A percentile compares a stretch with the other conserved stretches of the same genome.
Evolutionary conservation across 2,113 vertebrate genomes (phyloP).

Genomic region (Leptosomus discolor): DNA sequence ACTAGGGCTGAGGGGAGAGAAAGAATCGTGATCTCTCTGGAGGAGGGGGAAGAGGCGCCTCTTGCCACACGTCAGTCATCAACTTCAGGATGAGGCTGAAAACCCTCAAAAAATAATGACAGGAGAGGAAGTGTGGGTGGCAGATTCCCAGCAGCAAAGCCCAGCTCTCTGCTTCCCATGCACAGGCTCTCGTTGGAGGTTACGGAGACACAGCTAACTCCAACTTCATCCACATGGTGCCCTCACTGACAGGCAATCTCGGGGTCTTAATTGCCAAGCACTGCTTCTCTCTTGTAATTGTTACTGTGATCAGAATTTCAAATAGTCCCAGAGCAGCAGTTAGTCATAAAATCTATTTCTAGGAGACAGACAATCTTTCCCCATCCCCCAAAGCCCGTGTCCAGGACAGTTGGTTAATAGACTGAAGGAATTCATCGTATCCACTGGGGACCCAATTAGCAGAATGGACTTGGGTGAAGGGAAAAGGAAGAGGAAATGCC

Average conservation of each 20-base stretch:
- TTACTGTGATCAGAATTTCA: conserved; percentile 54
- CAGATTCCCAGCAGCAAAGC: neutral
- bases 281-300: conserved; percentile 31
- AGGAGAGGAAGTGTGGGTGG: neutral
- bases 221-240: neutral
- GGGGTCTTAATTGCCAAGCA: neutral
- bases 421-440: conserved; percentile 45
- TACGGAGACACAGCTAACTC: neutral
- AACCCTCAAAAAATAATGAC: neutral
- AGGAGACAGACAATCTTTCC: conserved; percentile 1
- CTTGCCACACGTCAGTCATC: neutral
- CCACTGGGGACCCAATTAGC: conserved; percentile 41
- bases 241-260: neutral
- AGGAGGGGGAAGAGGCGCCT: conserved; percentile 14
- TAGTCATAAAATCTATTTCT: conserved; percentile 60
- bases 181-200: neutral
- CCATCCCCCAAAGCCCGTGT: neutral
- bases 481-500: conserved; percentile 42
- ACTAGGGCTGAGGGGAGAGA: neutral
- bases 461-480: conserved; percentile 8
- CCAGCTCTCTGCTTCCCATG: neutral
- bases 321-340: conserved; percentile 44
- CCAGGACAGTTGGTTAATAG: conserved; percentile 42
- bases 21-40: conserved; percentile 5
- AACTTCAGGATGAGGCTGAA: neutral